Percentiles rank a stretch among this genome's conserved stretches.
Evolutionary conservation across 1,140 invertebrate species (phyloP).

Genomic region (Nomia melanderi): DNA sequence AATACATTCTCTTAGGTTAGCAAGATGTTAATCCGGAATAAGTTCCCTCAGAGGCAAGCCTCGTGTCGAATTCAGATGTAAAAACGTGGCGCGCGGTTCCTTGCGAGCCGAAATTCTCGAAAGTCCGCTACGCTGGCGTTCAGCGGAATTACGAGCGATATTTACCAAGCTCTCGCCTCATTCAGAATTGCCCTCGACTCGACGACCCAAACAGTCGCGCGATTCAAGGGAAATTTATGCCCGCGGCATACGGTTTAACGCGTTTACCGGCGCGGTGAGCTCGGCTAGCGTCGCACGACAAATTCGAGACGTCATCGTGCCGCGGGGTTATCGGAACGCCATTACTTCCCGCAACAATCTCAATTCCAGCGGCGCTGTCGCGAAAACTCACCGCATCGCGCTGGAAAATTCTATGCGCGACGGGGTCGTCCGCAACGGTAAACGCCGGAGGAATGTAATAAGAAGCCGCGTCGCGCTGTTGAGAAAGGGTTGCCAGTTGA

Average conservation of each 20-base stretch:
- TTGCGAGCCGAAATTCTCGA: not conserved
- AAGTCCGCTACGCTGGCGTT: not conserved
- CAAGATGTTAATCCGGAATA: too few relatives aligned
- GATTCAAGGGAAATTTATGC: constrained; percentile 1
- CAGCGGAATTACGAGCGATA: not conserved
- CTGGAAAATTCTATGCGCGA: constrained; percentile 9
- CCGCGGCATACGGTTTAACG: not conserved
- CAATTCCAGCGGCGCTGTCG: not conserved
- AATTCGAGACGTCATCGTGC: constrained; percentile 2
- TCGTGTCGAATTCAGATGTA: too few relatives aligned
- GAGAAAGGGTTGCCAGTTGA: not conserved
- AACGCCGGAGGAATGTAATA: constrained; percentile 5
- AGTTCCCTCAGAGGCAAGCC: too few relatives aligned
- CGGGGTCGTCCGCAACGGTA: not conserved
- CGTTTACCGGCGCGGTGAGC: not conserved
- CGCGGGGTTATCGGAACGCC: constrained; percentile 4
- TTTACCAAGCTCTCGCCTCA: not conserved
- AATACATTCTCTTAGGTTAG: too few relatives aligned
- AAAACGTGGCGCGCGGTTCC: too few relatives aligned
- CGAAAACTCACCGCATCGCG: constrained; percentile 4
- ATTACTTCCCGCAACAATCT: constrained; percentile 7
- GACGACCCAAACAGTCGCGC: not conserved
- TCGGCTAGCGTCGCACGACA: not conserved
- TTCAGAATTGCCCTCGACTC: too few relatives aligned
- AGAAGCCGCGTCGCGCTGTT: not conserved